Percentiles rank a stretch among this genome's conserved stretches.
These are phyloP conservation scores for Orientallactaga sibirica DNA, from an alignment of 2,797 vertebrate species.

Conservation along the genomic window DNA sequence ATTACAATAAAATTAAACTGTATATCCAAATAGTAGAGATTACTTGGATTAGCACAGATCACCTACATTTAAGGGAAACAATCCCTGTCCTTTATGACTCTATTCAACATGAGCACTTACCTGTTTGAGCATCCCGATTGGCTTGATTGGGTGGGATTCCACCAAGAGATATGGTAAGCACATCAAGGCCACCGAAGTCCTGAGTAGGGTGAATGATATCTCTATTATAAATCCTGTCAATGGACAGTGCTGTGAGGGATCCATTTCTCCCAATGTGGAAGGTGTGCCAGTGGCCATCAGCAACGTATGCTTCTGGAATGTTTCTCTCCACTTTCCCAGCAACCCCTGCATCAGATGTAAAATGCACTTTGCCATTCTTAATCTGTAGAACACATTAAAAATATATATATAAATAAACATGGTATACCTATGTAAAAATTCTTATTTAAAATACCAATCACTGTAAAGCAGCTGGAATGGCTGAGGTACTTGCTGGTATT, in stretches of 20 bases:
- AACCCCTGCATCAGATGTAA: conserved; percentile 94
- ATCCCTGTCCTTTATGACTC: background rate
- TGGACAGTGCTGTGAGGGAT: conserved; percentile 90
- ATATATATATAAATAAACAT: background rate
- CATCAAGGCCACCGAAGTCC: conserved; percentile 95
- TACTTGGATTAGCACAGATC: background rate
- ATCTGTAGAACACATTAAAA: conserved; percentile 88
- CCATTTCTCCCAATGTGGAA: conserved; percentile 92
- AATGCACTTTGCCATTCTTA: conserved; percentile 96
- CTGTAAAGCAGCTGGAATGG: background rate
- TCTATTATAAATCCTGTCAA: conserved; percentile 90
- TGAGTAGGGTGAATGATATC: conserved; percentile 93
- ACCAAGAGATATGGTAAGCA: conserved; percentile 95
- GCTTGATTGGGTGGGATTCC: conserved; percentile 92
- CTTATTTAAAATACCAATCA: background rate
- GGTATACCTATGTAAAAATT: background rate
- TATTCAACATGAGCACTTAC: conserved; percentile 84
- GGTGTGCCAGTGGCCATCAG: conserved; percentile 97
- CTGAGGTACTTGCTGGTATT: background rate
- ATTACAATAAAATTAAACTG: background rate
- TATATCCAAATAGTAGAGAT: background rate
- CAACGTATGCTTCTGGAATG: conserved; percentile 91
- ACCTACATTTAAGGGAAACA: background rate
- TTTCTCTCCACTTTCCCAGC: conserved; percentile 96
- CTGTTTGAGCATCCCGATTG: conserved; percentile 91